Base-by-base conservation (phyloP, 2,888 invertebrate species). In the Zeuzera pyrina region DNA sequence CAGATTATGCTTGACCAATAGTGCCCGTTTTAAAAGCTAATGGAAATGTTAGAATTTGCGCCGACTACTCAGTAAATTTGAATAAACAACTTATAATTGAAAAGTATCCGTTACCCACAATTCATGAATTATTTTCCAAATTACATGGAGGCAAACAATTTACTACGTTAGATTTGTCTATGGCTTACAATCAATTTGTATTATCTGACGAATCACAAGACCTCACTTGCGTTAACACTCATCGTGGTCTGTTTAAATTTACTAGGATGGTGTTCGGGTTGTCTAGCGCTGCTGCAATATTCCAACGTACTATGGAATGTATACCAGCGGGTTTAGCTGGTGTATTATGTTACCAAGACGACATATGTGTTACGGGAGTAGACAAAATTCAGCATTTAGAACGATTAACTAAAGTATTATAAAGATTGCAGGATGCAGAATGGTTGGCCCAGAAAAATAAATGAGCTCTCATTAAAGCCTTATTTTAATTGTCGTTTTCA, bases 1-100 rank as follows among this genome's bases (percentile, higher is more conserved):
- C 35, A 1, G 38, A 38, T 11, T 38, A 30, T 16, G 38, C 38
- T 14, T 32, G 32, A n/a, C 37, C 37, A 3, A 29, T 38, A 3
- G 34, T 37, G 2, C 37, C 33, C 1, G 33, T 34, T 3, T 11
- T 38, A 5, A 34, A 31, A 13, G n/a, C 14, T 1, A n/a, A 31
- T 19, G 32, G 30, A 12, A 19, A n/a, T 2, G 25, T 36, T 12
- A 24, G 36, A 10, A 12, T 35, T 2, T 36, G 36, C 15, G 36
- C 32, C 7, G 36, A 33, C 12, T 36, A 30, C 11, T 35, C 32
- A 3, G 30, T 32, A 6, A 21, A 29, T n/a, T 3, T 35, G 1
- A 35, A 35, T 30, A 11, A 25, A 28, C 15, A 33, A 29, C n/a
- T 34, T 32, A 12, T 36, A 12, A 15, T 15, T 29, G 2, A 10